Percentiles rank a stretch among this genome's conserved stretches.
These are phyloP conservation scores for Picus viridis DNA, from an alignment of 2,797 vertebrate genomes.

Conservation along the genomic window DNA sequence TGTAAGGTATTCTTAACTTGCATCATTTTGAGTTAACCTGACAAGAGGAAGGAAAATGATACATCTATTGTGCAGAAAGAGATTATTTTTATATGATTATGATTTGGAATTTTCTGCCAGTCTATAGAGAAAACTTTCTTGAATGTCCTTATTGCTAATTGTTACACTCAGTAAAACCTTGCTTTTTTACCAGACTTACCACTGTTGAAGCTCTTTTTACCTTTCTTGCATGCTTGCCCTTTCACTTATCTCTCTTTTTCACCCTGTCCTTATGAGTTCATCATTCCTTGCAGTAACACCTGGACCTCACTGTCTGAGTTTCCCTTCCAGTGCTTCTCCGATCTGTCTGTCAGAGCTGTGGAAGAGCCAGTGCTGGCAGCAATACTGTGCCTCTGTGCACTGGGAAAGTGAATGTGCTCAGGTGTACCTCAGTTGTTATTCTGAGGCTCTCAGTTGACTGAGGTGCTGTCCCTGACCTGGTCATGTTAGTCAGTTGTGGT, in stretches of 20 bases:
- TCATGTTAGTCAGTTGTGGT: background rate
- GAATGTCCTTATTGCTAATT: background rate
- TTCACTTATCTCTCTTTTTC: background rate
- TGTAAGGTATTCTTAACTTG: background rate
- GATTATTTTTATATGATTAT: conserved; percentile 13
- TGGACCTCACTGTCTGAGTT: background rate
- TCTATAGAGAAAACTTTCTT: background rate
- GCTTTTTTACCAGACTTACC: background rate
- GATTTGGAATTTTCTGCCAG: conserved; percentile 10
- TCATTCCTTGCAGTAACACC: background rate
- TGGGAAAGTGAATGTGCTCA: background rate
- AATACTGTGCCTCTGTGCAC: background rate
- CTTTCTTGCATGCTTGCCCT: background rate
- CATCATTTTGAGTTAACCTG: background rate
- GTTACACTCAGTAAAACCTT: conserved; percentile 34
- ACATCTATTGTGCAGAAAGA: background rate
- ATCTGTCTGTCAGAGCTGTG: background rate
- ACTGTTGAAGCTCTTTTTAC: background rate
- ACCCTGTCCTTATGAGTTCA: background rate
- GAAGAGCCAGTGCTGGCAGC: background rate
- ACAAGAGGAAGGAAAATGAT: background rate
- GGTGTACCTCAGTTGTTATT: background rate
- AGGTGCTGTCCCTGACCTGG: background rate
- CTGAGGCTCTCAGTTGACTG: background rate
- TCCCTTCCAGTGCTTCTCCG: background rate